Conservation (phyloP, 2,113 vertebrate species). For the Colistium nudipinnis region DNA sequence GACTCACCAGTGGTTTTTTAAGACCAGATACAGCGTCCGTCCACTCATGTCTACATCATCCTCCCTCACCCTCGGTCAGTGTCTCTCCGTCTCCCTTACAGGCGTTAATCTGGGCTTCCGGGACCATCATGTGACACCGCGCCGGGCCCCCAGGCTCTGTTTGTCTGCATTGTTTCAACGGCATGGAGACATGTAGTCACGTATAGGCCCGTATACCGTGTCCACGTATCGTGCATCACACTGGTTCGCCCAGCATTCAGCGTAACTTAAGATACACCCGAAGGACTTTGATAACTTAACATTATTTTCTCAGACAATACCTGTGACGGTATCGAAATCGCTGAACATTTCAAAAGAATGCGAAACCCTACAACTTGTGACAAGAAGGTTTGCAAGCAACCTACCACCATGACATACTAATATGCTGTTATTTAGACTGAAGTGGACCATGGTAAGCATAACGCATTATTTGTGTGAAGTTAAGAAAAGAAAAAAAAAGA, state of each 20-base stretch:
- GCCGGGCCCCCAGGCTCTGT: slow-evolving; percentile 8
- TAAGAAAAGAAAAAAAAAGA: too few relatives aligned
- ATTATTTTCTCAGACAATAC: neutral
- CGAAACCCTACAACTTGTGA: too few relatives aligned
- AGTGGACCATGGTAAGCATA: too few relatives aligned
- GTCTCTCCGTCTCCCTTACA: neutral
- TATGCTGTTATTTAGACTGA: neutral
- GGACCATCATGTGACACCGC: neutral
- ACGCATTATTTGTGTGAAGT: too few relatives aligned
- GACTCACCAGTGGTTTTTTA: slow-evolving; percentile 53
- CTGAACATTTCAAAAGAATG: too few relatives aligned
- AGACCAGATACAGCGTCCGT: slow-evolving; percentile 37
- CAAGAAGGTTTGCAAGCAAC: too few relatives aligned
- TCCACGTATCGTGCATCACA: neutral
- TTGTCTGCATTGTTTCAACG: neutral
- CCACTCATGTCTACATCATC: slow-evolving; percentile 32
- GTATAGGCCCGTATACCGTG: neutral
- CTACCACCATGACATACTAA: neutral
- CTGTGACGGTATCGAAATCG: neutral
- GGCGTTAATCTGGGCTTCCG: neutral
- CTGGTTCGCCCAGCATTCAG: neutral
- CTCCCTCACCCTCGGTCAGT: slow-evolving; percentile 4
- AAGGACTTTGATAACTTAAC: neutral
- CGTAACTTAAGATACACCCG: neutral
- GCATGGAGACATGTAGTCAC: neutral